Percentiles rank a stretch among this genome's conserved stretches.
Conservation (phyloP, 2,888 invertebrate genomes). For the Thecocarcelia acutangulata region DNA sequence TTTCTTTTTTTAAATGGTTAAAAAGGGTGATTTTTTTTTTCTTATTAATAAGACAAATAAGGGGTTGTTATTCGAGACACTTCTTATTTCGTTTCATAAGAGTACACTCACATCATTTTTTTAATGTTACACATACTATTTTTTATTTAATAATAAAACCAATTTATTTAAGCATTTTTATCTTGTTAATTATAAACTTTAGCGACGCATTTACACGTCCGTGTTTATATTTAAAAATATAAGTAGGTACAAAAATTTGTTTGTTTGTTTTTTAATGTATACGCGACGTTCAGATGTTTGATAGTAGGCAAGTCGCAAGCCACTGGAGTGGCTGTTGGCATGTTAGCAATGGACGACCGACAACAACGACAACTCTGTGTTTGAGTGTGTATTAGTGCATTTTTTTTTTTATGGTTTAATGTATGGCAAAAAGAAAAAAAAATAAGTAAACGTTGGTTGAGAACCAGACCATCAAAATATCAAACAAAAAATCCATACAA, state of each 20-base stretch:
- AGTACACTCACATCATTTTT: conserved; percentile 45
- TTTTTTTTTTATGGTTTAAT: conserved; percentile 51
- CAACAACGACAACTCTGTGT: conserved; percentile 60
- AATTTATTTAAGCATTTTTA: conserved; percentile 14
- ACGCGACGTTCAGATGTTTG: conserved; percentile 69
- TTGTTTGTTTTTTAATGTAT: conserved; percentile 44
- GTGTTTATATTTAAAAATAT: conserved; percentile 38
- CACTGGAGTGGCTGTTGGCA: conserved; percentile 73
- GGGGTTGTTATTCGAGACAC: conserved; percentile 51
- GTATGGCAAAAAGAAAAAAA: conserved; percentile 41
- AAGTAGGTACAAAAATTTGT: neutral
- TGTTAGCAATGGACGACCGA: conserved; percentile 72
- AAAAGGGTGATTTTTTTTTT: conserved; percentile 46
- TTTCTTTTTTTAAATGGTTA: conserved; percentile 13
- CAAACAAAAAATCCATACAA: conserved; percentile 42
- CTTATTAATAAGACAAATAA: neutral
- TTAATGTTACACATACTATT: neutral
- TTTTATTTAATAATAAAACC: conserved; percentile 12
- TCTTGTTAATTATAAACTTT: conserved; percentile 2
- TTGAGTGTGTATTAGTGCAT: conserved; percentile 34
- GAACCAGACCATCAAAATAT: conserved; percentile 64
- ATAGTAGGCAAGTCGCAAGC: conserved; percentile 73
- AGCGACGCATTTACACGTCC: conserved; percentile 55
- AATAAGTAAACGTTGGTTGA: conserved; percentile 63
- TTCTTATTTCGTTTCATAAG: conserved; percentile 18